Percentiles rank a stretch among this genome's conserved stretches.
Evolutionary conservation across 2,113 vertebrate species (phyloP).

Genomic region (Oreochromis niloticus): DNA sequence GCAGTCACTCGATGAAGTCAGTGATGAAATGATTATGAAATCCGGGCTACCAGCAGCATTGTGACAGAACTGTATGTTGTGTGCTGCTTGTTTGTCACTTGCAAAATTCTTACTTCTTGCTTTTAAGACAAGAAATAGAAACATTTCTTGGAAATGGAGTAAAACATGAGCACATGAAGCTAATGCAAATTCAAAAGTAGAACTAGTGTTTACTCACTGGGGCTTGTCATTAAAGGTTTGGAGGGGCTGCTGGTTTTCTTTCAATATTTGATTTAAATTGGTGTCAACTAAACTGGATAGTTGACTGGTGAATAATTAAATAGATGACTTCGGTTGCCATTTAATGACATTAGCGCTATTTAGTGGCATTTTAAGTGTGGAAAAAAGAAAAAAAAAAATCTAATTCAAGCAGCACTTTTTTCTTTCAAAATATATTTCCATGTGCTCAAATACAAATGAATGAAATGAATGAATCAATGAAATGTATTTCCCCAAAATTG

Average conservation of each 20-base stretch:
- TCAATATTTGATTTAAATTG: neutral
- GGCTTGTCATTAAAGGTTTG: neutral
- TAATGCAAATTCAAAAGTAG: neutral
- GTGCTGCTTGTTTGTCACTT: neutral
- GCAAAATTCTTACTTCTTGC: neutral
- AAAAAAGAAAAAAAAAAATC: neutral
- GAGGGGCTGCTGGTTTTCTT: neutral
- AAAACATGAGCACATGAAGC: neutral
- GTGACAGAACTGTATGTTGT: neutral
- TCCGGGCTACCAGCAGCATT: neutral
- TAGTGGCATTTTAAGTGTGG: neutral
- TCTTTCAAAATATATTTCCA: neutral
- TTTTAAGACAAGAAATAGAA: neutral
- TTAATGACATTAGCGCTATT: neutral
- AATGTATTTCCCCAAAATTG: neutral
- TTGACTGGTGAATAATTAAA: neutral
- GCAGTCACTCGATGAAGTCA: neutral
- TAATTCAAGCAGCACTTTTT: neutral
- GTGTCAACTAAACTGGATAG: no score
- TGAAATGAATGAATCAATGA: no score
- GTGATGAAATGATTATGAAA: neutral
- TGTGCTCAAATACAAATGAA: neutral
- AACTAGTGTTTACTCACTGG: neutral
- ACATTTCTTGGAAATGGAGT: neutral
- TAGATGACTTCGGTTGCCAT: rapidly evolving